Conservation (phyloP, 2,797 vertebrate species). For the Phoebastria nigripes region DNA sequence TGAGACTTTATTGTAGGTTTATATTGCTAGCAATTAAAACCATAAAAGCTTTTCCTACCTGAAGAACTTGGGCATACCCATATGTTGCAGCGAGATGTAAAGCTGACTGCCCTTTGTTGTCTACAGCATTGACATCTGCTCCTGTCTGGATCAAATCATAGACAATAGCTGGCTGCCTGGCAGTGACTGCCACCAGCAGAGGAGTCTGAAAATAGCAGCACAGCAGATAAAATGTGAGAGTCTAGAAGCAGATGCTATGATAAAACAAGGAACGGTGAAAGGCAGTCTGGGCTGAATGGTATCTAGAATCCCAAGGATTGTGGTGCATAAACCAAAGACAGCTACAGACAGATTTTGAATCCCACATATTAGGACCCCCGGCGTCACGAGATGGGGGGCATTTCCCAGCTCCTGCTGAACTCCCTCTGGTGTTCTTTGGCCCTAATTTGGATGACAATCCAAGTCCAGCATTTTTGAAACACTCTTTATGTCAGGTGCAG, state of each 20-base stretch:
- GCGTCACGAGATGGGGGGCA: rapidly evolving
- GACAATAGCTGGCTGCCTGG: slow-evolving; percentile 59
- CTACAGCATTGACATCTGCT: slow-evolving; percentile 56
- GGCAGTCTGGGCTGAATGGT: background rate
- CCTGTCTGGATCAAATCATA: slow-evolving; percentile 62
- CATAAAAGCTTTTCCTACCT: slow-evolving; percentile 22
- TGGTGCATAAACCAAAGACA: background rate
- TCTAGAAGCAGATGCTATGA: background rate
- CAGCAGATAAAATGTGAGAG: background rate
- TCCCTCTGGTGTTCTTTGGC: background rate
- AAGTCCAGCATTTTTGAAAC: background rate
- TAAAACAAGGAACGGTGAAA: too few species aligned
- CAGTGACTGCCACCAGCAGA: slow-evolving; percentile 66
- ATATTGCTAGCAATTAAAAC: background rate
- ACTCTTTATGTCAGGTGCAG: background rate
- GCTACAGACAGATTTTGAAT: background rate
- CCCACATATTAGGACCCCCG: rapidly evolving
- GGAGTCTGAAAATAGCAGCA: slow-evolving; percentile 59
- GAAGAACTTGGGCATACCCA: slow-evolving; percentile 54
- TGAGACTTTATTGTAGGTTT: background rate
- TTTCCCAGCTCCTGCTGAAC: background rate
- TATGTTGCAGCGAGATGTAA: slow-evolving; percentile 59
- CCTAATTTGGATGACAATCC: background rate
- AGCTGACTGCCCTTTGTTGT: slow-evolving; percentile 62
- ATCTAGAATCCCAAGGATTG: background rate